These are phyloP conservation scores for Spodoptera exigua DNA, from an alignment of 2,888 invertebrate genomes.

Conservation along the genomic window DNA sequence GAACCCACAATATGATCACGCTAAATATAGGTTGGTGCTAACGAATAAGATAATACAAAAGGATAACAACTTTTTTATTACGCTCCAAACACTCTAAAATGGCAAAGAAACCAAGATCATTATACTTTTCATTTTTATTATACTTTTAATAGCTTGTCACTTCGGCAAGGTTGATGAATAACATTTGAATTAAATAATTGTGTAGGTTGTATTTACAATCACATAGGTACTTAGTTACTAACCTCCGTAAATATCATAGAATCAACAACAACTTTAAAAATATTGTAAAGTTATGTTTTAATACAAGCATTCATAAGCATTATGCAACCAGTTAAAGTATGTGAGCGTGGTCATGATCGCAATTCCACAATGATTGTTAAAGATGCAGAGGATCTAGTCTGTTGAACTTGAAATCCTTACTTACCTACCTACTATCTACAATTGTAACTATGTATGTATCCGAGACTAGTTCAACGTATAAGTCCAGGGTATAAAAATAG, in stretches of 20 bases:
- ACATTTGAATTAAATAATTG: conserved; percentile 34
- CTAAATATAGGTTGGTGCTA: too few relatives aligned
- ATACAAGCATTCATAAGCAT: conserved; percentile 3
- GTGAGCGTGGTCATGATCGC: conserved; percentile 18
- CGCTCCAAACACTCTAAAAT: neutral
- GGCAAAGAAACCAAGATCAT: conserved; percentile 19
- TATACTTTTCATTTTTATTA: conserved; percentile 43
- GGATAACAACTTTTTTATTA: too few relatives aligned
- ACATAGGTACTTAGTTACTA: conserved; percentile 43
- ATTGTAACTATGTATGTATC: neutral
- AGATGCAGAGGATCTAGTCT: conserved; percentile 7
- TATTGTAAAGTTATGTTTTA: conserved; percentile 8
- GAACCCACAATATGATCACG: too few relatives aligned
- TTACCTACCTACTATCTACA: too few relatives aligned
- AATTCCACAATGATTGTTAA: conserved; percentile 29
- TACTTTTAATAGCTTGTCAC: conserved; percentile 57
- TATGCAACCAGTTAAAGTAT: conserved; percentile 21
- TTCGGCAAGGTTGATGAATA: conserved; percentile 60
- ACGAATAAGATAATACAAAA: too few relatives aligned
- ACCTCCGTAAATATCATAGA: conserved; percentile 52
- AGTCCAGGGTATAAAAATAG: conserved; percentile 8
- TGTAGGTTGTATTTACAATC: conserved; percentile 41
- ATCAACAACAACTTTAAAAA: conserved; percentile 34
- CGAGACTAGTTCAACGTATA: conserved; percentile 14
- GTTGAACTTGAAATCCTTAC: conserved; percentile 22